Base-by-base conservation (phyloP, 2,113 vertebrate species). In the Burhinus oedicnemus region DNA sequence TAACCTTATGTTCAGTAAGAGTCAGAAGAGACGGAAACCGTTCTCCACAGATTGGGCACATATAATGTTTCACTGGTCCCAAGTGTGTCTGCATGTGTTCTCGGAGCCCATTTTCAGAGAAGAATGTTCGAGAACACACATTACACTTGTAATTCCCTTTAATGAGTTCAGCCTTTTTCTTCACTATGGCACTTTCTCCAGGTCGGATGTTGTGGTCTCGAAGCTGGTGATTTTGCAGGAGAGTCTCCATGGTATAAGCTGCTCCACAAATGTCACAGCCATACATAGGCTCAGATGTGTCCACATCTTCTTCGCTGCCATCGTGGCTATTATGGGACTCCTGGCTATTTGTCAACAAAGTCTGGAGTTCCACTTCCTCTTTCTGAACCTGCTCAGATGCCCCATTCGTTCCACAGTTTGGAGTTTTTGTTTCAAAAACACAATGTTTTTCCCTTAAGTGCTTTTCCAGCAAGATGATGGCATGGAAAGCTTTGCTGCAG, bases 141-240 rank as follows among this genome's bases (percentile, higher is more conserved):
- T 99, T 99, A 97, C 99, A 99, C 98, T 99, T 99, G 97, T 99
- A 99, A 97, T 99, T 99, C 93, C 99, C 99, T 96, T 99, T 99
- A 89, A 99, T 99, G 95, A 99, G 99, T 60, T 99, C 99, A 18
- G 99, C 99, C 97, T 99, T 99, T 95, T 99, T 99, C 97, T 99
- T 99, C 45, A 99, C 97, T 91, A 99, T 98, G 95, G 99, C 99
- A 12, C 99, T 99, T 93, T 99, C 99, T 38, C 99, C 99, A 0
- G 99, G 99, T 61, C 99, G 98, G 96, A 99, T 99, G 92, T 99
- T 99, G 98, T 99, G 99, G 97, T 99, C 99, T 79, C 99, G 98
- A 71, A 99, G 98, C 96, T 99, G 99, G 97, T 99, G 99, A 94
- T 99, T 99, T 80, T 99, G 99, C 90, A 99, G 98, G 51, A 99